These are phyloP conservation scores for Drosophila micromelanica DNA, from an alignment of 1,140 invertebrate genomes.

Conservation along the genomic window DNA sequence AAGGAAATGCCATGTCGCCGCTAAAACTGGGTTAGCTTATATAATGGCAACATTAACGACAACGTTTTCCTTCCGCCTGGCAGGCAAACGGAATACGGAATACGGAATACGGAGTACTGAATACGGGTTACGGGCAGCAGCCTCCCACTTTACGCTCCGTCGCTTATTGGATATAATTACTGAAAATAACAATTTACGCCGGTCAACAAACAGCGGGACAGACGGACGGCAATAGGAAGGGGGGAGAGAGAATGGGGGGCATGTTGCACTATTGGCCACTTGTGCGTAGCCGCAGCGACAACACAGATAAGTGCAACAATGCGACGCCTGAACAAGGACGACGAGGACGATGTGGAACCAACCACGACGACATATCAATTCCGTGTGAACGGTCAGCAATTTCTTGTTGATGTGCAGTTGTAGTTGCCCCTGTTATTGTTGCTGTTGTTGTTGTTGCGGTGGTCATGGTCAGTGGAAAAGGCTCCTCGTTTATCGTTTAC, in stretches of 20 bases:
- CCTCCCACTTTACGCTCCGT: conserved; percentile 60
- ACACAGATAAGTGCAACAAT: conserved; percentile 75
- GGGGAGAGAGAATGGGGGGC: no score
- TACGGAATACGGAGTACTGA: conserved; percentile 8
- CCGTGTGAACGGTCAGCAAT: conserved; percentile 66
- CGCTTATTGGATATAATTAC: conserved; percentile 82
- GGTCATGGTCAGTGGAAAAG: conserved; percentile 46
- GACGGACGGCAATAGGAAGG: neutral
- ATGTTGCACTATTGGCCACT: conserved; percentile 43
- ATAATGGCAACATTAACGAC: conserved; percentile 81
- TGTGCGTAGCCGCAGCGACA: conserved; percentile 71
- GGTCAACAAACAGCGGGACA: conserved; percentile 10
- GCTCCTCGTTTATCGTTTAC: conserved; percentile 61
- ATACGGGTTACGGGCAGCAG: no score
- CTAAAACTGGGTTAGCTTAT: conserved; percentile 81
- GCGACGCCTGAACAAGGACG: conserved; percentile 24
- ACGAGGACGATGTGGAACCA: conserved; percentile 8
- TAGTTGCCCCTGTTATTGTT: conserved; percentile 36
- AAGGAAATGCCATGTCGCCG: conserved; percentile 80
- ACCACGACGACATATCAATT: conserved; percentile 73
- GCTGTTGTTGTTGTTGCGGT: conserved; percentile 22
- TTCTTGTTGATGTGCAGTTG: conserved; percentile 55
- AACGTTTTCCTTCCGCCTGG: conserved; percentile 70
- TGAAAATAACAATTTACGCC: conserved; percentile 79
- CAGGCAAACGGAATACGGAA: conserved; percentile 9